Evolutionary conservation across 2,888 invertebrate species (phyloP).

Genomic region (Dryobota labecula): DNA sequence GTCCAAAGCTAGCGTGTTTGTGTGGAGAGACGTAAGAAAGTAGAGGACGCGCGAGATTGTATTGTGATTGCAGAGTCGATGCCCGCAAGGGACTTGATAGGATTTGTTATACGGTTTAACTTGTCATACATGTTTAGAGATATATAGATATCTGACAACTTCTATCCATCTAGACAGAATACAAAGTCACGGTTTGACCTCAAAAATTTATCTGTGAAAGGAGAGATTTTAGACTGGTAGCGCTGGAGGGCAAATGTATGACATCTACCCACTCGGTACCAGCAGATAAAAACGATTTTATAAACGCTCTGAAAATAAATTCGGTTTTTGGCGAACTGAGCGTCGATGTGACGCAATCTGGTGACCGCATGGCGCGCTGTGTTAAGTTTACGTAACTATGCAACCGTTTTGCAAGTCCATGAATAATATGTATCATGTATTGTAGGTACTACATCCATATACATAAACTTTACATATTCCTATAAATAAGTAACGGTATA

Average conservation of each 20-base stretch:
- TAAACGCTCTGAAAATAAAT: constrained; percentile 66
- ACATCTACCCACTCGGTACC: constrained; percentile 38
- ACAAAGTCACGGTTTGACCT: constrained; percentile 37
- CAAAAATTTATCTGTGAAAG: constrained; percentile 54
- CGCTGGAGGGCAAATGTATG: constrained; percentile 49
- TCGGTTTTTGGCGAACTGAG: constrained; percentile 75
- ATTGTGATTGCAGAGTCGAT: constrained; percentile 35
- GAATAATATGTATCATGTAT: constrained; percentile 3
- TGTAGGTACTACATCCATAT: not conserved
- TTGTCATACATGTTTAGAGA: constrained; percentile 16
- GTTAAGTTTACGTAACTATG: constrained; percentile 75
- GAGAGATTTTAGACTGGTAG: constrained; percentile 24
- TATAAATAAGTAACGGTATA: not conserved
- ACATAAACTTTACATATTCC: constrained; percentile 7
- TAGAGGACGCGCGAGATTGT: constrained; percentile 30
- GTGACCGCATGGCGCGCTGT: constrained; percentile 67
- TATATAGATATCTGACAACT: constrained; percentile 21
- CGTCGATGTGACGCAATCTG: constrained; percentile 74
- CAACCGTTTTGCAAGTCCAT: constrained; percentile 54
- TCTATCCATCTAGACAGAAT: constrained; percentile 13
- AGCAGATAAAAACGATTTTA: constrained; percentile 54
- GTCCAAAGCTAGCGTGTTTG: constrained; percentile 26
- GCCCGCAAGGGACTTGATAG: constrained; percentile 17
- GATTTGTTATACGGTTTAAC: constrained; percentile 28
- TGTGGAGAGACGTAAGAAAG: constrained; percentile 35